phyloP scores from a whole-genome alignment of 2,113 vertebrate genomes.

The Microcebus ravelobensis region DNA sequence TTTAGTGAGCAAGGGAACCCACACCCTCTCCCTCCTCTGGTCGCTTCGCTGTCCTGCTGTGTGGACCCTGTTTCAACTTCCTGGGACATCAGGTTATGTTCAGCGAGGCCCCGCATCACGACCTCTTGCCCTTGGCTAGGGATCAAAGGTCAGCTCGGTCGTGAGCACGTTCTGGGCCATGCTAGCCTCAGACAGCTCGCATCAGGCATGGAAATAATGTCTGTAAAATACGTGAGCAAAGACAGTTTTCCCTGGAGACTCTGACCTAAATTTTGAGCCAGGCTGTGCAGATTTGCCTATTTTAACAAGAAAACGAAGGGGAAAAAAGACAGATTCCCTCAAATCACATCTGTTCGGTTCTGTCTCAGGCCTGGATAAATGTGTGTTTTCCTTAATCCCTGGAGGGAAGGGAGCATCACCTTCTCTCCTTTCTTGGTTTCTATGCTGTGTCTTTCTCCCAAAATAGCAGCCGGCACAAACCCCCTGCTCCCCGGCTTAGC shows the following conservation, averaged over 20 bases:
- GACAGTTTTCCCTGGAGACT: not conserved
- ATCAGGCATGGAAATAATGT: not conserved
- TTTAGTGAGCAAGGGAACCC: not conserved
- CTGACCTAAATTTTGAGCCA: slow-evolving; percentile 60
- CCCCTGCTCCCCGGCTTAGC: not conserved
- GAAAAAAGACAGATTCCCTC: not conserved
- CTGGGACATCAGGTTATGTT: too few relatives aligned
- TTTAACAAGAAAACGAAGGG: not conserved
- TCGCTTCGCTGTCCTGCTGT: not conserved
- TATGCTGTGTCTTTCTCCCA: not conserved
- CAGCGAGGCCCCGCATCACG: not conserved
- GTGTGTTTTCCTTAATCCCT: not conserved
- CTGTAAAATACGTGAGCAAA: slow-evolving; percentile 2
- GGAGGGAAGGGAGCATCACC: rapidly evolving
- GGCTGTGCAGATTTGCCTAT: slow-evolving; percentile 44
- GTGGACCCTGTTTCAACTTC: not conserved
- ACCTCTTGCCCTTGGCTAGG: not conserved
- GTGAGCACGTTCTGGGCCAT: not conserved
- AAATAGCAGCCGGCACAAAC: not conserved
- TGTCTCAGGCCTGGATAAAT: not conserved
- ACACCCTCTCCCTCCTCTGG: not conserved
- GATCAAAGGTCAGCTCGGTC: not conserved
- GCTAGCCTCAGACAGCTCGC: not conserved
- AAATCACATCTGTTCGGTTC: not conserved
- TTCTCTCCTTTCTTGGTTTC: not conserved